Evolutionary conservation across 2,797 vertebrate genomes (phyloP), one percentile per base, ranked within the genome.

Genomic region (Furcifer pardalis): DNA sequence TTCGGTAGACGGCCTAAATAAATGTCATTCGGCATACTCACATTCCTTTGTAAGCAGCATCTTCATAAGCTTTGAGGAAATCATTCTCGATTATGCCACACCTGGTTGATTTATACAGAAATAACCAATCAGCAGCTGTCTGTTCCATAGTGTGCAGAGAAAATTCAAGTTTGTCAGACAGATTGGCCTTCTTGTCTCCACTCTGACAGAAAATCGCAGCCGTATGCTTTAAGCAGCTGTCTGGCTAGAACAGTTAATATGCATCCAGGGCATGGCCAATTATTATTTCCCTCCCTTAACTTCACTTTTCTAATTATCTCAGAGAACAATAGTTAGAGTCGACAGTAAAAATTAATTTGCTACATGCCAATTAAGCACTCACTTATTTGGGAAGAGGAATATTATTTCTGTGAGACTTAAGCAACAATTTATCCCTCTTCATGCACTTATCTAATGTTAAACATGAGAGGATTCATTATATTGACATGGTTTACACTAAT

Each of bases 261-360:
- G 77, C 46, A 86, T 74, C 52, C 78, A 40, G 65, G 76, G 46
- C 27, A 5, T 1, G 15, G 46, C 71, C 59, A 59, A 13, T 77
- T 74, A 78, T n/a, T 30, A 46, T 8, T n/a, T 60, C 82, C 17
- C 37, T 72, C 40, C 12, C 27, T 56, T 10, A 4, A 56, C 52
- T 82, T 78, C 81, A 56, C 25, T 42, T 75, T 23, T 40, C 81
- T 66, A 68, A 65, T 35, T 81, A 71, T 78, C 56, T 89, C 52
- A 78, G 83, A 85, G 74, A 89, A 66, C 25, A 81, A 17, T 88
- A 89, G 86, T 85, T 86, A 90, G 84, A 85, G 84, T 62, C 32
- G 4, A 37, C 56, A 74, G 63, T 8, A 44, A 77, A 85, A 15
- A 81, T 42, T 52, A 60, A 37, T 79, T 83, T 84, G 7, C 72